These are phyloP conservation scores for Oophaga pumilio DNA, from an alignment of 2,113 vertebrate genomes.

Conservation along the genomic window DNA sequence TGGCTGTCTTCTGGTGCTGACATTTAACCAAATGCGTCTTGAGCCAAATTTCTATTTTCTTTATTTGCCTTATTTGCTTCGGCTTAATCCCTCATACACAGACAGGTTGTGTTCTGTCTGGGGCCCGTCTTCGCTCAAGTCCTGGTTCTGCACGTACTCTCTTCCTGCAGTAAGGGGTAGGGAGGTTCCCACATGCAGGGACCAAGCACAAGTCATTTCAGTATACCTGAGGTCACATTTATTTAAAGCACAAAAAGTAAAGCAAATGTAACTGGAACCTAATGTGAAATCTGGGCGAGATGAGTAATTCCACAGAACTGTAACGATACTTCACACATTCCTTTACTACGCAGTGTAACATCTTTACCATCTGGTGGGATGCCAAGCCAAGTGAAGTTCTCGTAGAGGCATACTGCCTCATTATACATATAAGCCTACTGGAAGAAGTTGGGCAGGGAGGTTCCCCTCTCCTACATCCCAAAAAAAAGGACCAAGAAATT, in stretches of 20 bases:
- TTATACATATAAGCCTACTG: neutral
- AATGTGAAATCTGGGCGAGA: neutral
- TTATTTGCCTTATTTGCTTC: constrained; percentile 48
- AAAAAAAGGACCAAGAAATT: constrained; percentile 18
- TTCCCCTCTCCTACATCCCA: neutral
- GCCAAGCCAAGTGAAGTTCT: neutral
- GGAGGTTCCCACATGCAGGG: neutral
- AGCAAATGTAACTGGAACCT: constrained; percentile 32
- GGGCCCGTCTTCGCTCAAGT: neutral
- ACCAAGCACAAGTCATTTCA: constrained; percentile 45
- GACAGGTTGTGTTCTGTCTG: neutral
- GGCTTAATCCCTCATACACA: neutral
- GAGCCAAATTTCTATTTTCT: constrained; percentile 21
- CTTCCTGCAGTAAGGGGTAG: constrained; percentile 29
- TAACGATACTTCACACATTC: constrained; percentile 42
- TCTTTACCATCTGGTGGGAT: neutral
- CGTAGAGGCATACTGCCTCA: neutral
- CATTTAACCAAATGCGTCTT: neutral
- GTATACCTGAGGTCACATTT: neutral
- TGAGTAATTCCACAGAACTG: neutral
- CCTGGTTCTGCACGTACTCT: constrained; percentile 21
- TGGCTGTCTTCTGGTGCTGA: constrained; percentile 16
- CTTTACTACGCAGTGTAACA: constrained; percentile 10
- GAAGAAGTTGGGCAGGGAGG: neutral
- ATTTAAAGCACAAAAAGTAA: constrained; percentile 45